These are phyloP conservation scores for Dolichoris vasculosae DNA, from an alignment of 1,140 invertebrate genomes.

Conservation along the genomic window DNA sequence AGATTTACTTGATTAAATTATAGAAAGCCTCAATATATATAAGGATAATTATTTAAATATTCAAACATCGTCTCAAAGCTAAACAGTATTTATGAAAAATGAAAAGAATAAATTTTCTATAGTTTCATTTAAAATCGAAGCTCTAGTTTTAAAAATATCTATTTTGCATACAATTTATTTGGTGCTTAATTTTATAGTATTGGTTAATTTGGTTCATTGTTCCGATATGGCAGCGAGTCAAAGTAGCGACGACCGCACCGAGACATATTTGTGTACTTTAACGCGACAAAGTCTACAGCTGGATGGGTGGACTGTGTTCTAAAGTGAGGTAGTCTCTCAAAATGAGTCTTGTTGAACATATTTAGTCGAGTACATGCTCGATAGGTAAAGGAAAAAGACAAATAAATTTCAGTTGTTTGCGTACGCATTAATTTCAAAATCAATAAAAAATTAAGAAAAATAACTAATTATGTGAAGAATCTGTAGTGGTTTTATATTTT, in stretches of 20 bases:
- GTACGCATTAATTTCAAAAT: background rate
- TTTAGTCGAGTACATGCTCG: background rate
- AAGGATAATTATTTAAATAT: no score
- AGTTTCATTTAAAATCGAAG: no score
- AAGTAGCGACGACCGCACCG: background rate
- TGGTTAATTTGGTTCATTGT: conserved; percentile 35
- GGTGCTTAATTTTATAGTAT: background rate
- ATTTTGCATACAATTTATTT: background rate
- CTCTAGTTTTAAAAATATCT: background rate
- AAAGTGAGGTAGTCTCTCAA: background rate
- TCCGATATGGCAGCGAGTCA: background rate
- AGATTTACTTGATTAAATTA: no score
- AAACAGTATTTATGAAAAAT: no score
- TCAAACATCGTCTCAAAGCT: no score
- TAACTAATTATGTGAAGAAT: no score
- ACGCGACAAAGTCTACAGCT: background rate
- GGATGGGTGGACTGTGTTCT: background rate
- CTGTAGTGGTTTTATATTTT: no score
- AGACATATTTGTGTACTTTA: background rate
- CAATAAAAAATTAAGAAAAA: background rate
- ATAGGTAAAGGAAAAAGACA: background rate
- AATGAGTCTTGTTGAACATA: background rate
- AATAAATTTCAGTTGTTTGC: background rate
- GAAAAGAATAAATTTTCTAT: no score
- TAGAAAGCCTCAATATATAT: no score